Conservation (phyloP, 1,140 invertebrate genomes). For the Choristoneura fumiferana region DNA sequence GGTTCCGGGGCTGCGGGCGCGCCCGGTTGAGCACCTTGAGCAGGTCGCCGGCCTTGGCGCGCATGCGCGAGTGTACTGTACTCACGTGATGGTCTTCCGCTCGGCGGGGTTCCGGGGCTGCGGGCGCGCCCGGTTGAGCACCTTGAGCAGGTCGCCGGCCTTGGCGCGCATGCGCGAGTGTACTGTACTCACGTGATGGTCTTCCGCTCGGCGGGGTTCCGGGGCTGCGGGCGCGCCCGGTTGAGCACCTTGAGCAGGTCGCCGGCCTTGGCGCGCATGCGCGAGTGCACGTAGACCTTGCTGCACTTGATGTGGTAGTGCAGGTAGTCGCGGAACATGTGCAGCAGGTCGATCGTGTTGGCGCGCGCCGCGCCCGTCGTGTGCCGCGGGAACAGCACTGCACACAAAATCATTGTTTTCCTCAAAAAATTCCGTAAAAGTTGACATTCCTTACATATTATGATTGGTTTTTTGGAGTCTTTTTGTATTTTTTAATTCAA, state of each 20-base stretch:
- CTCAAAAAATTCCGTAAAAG: too few relatives aligned
- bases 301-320: slow-evolving; percentile 99
- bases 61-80: slow-evolving; percentile 99
- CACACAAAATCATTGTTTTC: too few relatives aligned
- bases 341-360: slow-evolving; percentile 99
- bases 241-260: slow-evolving; percentile 99
- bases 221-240: slow-evolving; percentile 94
- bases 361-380: slow-evolving; percentile 94
- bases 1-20: slow-evolving; percentile 91
- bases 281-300: slow-evolving; percentile 99
- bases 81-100: slow-evolving; percentile 97
- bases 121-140: slow-evolving; percentile 97
- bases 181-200: slow-evolving; percentile 97
- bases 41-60: slow-evolving; percentile 98
- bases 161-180: slow-evolving; percentile 99
- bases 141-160: slow-evolving; percentile 98
- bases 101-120: slow-evolving; percentile 90
- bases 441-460: too few relatives aligned
- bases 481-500: too few relatives aligned
- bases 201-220: slow-evolving; percentile 93
- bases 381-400: slow-evolving; percentile 97
- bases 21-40: slow-evolving; percentile 99
- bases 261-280: slow-evolving; percentile 99
- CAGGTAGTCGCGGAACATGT: slow-evolving; percentile 99
- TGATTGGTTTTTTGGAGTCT: too few relatives aligned